Evolutionary conservation across 2,797 vertebrate species (phyloP).

Genomic region (Muscicapa striata): DNA sequence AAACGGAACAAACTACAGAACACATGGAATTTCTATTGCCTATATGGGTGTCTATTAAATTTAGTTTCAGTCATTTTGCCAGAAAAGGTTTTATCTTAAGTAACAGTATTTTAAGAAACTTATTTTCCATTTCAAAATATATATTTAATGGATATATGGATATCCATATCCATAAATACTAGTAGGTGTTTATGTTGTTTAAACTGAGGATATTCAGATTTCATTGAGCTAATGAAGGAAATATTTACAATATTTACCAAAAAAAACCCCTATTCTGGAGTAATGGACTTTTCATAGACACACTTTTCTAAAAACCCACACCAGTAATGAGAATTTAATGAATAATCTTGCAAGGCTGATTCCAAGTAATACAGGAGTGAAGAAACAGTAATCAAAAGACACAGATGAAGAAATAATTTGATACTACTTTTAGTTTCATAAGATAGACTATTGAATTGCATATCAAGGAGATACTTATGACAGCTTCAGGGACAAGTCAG

Average conservation of each 20-base stretch:
- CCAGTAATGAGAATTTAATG: not conserved
- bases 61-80: not conserved
- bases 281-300: not conserved
- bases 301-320: not conserved
- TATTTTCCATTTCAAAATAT: not conserved
- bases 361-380: not conserved
- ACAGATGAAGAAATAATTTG: not conserved
- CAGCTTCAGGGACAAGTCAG: not conserved
- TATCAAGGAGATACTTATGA: not conserved
- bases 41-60: not conserved
- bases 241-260: not conserved
- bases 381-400: not conserved
- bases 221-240: not conserved
- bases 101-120: not conserved
- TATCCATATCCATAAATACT: not conserved
- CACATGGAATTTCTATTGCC: not conserved
- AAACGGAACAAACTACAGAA: not conserved
- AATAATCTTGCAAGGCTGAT: not conserved
- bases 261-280: not conserved
- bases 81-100: not conserved
- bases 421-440: not conserved
- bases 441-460: not conserved
- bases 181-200: not conserved
- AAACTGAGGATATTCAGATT: not conserved
- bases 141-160: too few species aligned